Percentiles rank a stretch among this genome's conserved stretches.
These are phyloP conservation scores for Syngnathus floridae DNA, from an alignment of 2,113 vertebrate genomes.

Conservation along the genomic window DNA sequence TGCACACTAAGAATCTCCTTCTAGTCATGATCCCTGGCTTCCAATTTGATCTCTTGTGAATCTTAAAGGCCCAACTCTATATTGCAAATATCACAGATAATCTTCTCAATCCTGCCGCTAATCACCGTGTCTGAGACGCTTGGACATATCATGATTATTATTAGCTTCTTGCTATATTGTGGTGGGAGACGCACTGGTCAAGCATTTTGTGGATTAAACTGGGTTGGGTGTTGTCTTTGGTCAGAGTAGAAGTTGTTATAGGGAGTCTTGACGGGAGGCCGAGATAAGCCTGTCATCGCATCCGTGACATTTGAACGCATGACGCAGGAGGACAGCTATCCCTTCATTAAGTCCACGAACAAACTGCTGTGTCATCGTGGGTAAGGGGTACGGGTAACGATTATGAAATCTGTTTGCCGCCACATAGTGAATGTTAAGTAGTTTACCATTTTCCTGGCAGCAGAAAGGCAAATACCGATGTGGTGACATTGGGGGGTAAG, in stretches of 20 bases:
- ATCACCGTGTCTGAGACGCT: background rate
- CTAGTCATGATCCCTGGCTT: background rate
- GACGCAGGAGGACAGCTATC: constrained; percentile 40
- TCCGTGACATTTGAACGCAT: constrained; percentile 59
- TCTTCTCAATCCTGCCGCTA: constrained; percentile 13
- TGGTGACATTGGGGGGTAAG: constrained; percentile 19
- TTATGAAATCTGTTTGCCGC: constrained; percentile 55
- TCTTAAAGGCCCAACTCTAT: constrained; percentile 16
- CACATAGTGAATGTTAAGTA: constrained; percentile 49
- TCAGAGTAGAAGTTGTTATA: constrained; percentile 19
- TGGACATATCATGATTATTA: background rate
- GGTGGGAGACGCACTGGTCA: background rate
- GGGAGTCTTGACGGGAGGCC: constrained; percentile 50
- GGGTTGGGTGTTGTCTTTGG: constrained; percentile 18
- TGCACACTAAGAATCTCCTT: background rate
- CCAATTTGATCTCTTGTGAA: background rate
- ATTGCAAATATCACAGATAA: constrained; percentile 22
- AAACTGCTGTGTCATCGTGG: constrained; percentile 60
- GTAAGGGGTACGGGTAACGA: constrained; percentile 44
- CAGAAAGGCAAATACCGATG: constrained; percentile 46
- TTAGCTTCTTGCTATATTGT: background rate
- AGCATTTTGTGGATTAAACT: background rate
- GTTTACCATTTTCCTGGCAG: constrained; percentile 49
- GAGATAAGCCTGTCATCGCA: constrained; percentile 48
- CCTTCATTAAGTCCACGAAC: constrained; percentile 62